Conservation (phyloP, 2,888 invertebrate genomes). For the Epistrophella euchroma region DNA sequence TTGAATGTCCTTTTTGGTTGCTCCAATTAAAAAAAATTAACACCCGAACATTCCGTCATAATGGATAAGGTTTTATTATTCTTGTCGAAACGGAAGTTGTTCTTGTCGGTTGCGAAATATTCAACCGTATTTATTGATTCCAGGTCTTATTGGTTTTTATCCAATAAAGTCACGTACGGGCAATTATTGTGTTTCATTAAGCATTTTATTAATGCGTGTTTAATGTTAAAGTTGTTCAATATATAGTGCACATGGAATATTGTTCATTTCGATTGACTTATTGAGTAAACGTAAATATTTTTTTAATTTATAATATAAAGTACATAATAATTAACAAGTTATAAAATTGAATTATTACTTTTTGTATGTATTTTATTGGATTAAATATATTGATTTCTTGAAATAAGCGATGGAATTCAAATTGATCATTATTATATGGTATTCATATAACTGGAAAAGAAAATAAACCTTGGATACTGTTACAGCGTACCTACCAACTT, state of each 20-base stretch:
- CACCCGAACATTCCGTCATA: neutral
- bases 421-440: too few relatives aligned
- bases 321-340: neutral
- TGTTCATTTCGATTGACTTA: conserved; percentile 8
- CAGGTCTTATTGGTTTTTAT: neutral
- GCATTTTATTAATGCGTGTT: conserved; percentile 17
- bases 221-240: neutral
- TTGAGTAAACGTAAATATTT: neutral
- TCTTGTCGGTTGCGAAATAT: neutral
- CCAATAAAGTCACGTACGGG: conserved; percentile 15
- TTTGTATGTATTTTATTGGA: neutral
- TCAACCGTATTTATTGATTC: conserved; percentile 12
- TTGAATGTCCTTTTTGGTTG: conserved; percentile 16
- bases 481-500: too few relatives aligned
- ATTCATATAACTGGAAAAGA: too few relatives aligned
- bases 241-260: neutral
- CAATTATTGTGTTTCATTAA: conserved; percentile 12
- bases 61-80: neutral
- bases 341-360: neutral
- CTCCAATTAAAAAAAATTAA: neutral
- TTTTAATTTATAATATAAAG: neutral
- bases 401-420: neutral
- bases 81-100: conserved; percentile 11
- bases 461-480: too few relatives aligned
- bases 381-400: neutral